Evolutionary conservation across 2,797 vertebrate species (phyloP).

Genomic region (Muscicapa comitata): DNA sequence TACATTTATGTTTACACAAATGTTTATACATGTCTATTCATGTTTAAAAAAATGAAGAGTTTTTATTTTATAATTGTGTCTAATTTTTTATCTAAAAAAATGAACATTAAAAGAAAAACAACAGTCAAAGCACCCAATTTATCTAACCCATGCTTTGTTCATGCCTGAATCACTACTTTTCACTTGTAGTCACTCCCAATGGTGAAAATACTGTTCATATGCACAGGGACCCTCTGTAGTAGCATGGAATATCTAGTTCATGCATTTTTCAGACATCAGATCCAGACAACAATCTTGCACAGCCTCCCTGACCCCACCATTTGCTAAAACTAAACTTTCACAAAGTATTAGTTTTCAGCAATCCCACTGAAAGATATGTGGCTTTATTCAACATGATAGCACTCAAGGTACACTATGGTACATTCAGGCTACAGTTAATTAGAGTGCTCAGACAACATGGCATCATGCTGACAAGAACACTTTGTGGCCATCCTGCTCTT

Average conservation of each 20-base stretch:
- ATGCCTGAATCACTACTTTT: neutral
- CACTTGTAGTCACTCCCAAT: neutral
- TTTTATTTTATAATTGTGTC: neutral
- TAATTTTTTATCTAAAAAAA: neutral
- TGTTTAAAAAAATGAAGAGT: neutral
- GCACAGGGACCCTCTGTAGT: neutral
- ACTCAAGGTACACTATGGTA: neutral
- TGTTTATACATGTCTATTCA: neutral
- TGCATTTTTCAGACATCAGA: neutral
- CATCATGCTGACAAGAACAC: neutral
- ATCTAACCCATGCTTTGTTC: neutral
- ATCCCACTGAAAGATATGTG: neutral
- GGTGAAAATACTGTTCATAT: neutral
- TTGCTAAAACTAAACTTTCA: neutral
- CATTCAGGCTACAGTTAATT: neutral
- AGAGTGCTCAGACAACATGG: neutral
- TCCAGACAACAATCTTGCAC: neutral
- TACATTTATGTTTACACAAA: neutral
- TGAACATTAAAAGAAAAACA: neutral
- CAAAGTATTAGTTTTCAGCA: neutral
- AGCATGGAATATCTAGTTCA: neutral
- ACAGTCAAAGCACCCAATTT: neutral
- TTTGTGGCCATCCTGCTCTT: neutral
- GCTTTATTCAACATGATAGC: neutral
- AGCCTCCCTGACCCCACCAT: neutral